Evolutionary conservation across 2,113 vertebrate genomes (phyloP).

Genomic region (Mus spicilegus): DNA sequence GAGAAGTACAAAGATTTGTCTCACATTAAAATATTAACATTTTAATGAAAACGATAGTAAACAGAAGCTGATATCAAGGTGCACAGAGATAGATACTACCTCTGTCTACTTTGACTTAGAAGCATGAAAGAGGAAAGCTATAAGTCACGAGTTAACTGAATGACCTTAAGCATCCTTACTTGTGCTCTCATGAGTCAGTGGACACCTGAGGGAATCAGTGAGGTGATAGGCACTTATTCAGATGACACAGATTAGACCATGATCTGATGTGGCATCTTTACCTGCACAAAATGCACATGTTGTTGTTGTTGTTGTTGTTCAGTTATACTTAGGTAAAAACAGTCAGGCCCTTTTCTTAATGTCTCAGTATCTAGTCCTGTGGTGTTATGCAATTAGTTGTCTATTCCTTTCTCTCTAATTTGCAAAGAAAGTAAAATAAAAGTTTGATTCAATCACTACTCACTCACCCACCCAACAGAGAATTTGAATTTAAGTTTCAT

Average conservation of each 20-base stretch:
- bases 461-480: neutral
- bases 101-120: neutral
- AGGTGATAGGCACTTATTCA: neutral
- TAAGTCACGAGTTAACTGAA: neutral
- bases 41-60: conserved; percentile 6
- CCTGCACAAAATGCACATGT: neutral
- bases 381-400: neutral
- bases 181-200: neutral
- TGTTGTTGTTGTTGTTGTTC: neutral
- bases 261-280: conserved; percentile 4
- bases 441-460: neutral
- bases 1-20: conserved; percentile 1
- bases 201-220: neutral
- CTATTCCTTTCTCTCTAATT: neutral
- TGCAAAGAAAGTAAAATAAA: neutral
- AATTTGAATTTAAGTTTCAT: neutral
- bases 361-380: neutral
- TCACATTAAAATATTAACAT: neutral
- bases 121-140: neutral
- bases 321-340: conserved; percentile 9
- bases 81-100: neutral
- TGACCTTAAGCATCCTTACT: neutral
- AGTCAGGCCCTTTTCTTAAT: neutral
- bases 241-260: neutral
- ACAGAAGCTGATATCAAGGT: neutral